Conservation (phyloP, 2,113 vertebrate genomes). For the Psammodynastes pulverulentus region DNA sequence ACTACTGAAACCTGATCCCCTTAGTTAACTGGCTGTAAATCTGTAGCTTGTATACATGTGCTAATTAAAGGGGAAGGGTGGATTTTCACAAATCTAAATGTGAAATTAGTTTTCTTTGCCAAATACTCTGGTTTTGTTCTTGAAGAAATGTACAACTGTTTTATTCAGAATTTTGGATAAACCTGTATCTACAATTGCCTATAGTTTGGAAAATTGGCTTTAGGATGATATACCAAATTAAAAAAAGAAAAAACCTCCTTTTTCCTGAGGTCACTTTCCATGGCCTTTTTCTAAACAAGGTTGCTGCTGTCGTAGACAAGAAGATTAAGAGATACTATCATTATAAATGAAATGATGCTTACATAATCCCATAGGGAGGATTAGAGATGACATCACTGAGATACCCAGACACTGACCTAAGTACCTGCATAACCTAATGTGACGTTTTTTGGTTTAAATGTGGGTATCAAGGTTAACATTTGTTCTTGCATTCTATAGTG, state of each 20-base stretch:
- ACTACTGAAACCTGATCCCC: background rate
- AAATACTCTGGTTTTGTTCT: background rate
- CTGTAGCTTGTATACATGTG: background rate
- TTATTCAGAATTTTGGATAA: background rate
- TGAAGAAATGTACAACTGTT: background rate
- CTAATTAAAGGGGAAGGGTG: background rate
- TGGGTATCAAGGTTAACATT: background rate
- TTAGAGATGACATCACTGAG: background rate
- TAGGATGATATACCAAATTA: background rate
- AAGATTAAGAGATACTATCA: background rate
- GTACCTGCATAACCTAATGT: background rate
- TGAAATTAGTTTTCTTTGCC: background rate
- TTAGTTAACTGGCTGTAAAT: background rate
- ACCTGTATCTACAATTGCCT: background rate
- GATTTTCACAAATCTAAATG: background rate
- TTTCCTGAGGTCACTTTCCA: background rate
- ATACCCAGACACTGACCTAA: background rate
- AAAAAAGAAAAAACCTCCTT: background rate
- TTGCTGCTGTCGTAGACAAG: background rate
- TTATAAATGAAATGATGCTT: background rate
- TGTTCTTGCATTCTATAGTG: background rate
- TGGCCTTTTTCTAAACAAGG: background rate
- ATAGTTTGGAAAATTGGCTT: background rate
- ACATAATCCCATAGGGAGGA: background rate
- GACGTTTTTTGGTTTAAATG: background rate